phyloP scores from a whole-genome alignment of 2,113 vertebrate genomes.

The Pantherophis guttatus region DNA sequence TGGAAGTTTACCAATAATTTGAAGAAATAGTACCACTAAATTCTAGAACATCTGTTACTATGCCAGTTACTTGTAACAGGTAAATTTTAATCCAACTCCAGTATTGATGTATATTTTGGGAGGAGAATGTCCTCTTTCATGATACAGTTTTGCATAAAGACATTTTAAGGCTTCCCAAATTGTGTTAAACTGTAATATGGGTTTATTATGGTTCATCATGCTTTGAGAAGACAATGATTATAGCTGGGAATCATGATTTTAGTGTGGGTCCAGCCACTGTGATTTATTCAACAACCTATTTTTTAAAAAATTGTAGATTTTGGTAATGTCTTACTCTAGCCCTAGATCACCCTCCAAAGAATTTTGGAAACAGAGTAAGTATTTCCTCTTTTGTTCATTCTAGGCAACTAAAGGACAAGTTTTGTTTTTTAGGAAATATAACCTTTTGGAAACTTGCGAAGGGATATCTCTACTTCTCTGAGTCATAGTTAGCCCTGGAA shows the following conservation, averaged over 20 bases:
- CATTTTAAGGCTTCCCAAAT: neutral
- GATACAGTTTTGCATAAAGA: neutral
- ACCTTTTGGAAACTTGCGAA: neutral
- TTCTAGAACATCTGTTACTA: neutral
- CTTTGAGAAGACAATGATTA: neutral
- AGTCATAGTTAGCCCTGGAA: neutral
- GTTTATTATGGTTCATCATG: neutral
- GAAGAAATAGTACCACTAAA: neutral
- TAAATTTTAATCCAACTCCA: neutral
- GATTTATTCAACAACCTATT: neutral
- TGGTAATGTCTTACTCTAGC: neutral
- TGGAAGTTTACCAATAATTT: neutral
- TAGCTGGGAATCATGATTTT: neutral
- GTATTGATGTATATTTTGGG: neutral
- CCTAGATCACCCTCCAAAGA: neutral
- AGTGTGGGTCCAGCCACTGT: neutral
- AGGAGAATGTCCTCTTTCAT: neutral
- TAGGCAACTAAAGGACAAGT: neutral
- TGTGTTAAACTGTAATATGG: neutral
- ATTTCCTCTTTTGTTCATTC: neutral
- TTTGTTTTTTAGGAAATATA: too few relatives aligned
- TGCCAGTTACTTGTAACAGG: neutral
- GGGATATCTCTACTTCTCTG: neutral
- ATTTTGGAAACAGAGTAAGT: neutral
- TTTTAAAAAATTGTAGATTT: neutral